These are phyloP conservation scores for Leucopsar rothschildi DNA, from an alignment of 2,113 vertebrate genomes.

Conservation along the genomic window DNA sequence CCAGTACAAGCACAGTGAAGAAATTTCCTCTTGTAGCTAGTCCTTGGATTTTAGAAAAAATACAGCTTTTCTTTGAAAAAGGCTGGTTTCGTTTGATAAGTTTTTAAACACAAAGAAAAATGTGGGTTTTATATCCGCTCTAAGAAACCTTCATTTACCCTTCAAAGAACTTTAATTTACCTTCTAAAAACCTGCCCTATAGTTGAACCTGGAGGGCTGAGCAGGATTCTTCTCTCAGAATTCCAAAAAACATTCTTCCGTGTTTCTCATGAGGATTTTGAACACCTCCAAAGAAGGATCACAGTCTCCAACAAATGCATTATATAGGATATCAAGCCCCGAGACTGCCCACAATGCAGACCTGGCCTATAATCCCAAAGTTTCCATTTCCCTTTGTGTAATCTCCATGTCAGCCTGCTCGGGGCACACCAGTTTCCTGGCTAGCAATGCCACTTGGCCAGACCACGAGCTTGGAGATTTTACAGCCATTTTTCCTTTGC, in stretches of 20 bases:
- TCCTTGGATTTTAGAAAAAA: neutral
- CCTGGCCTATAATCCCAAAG: neutral
- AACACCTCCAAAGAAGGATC: neutral
- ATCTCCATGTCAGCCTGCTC: neutral
- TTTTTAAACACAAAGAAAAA: neutral
- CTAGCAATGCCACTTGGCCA: neutral
- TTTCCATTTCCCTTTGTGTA: neutral
- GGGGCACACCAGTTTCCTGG: neutral
- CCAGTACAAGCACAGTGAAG: neutral
- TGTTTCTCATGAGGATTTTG: neutral
- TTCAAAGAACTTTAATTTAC: neutral
- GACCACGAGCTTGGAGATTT: accelerated
- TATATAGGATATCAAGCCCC: accelerated
- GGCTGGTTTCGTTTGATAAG: neutral
- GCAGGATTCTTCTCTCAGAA: neutral
- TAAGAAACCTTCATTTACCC: neutral
- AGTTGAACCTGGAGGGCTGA: neutral
- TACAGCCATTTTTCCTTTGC: neutral
- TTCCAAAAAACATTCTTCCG: neutral
- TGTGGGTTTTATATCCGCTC: neutral
- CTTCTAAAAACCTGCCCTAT: neutral
- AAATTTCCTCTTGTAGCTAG: neutral
- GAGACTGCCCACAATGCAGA: neutral
- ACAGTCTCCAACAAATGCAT: neutral
- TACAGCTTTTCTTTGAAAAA: neutral